Percentiles rank a stretch among this genome's conserved stretches.
Conservation (phyloP, 2,797 vertebrate genomes). For the Bradypus variegatus region DNA sequence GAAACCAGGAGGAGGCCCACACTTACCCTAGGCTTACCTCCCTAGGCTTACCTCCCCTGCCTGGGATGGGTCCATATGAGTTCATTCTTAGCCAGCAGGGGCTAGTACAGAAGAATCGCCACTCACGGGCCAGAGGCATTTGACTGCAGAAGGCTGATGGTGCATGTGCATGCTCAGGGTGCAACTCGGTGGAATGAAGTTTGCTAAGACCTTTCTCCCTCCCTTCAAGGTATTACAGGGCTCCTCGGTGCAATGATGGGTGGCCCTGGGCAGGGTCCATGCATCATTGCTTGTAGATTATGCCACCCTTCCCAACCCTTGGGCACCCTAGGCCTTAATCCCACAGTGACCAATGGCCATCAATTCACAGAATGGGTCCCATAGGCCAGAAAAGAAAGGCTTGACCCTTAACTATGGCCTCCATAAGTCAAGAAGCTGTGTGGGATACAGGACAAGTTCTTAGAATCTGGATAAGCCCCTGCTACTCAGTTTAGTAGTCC, state of each 20-base stretch:
- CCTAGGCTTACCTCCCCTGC: neutral
- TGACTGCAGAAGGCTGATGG: constrained; percentile 39
- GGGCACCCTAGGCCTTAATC: neutral
- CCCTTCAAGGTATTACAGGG: constrained; percentile 59
- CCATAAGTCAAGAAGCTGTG: neutral
- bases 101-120: constrained; percentile 48
- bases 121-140: neutral
- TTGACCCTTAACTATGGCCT: neutral
- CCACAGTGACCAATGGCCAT: neutral
- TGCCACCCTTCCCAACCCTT: constrained; percentile 46
- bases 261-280: neutral
- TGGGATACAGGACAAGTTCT: neutral
- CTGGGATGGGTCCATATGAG: neutral
- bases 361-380: neutral
- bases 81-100: constrained; percentile 11
- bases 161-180: constrained; percentile 35
- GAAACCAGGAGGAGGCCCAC: neutral
- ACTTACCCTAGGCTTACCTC: neutral
- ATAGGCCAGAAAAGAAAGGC: neutral
- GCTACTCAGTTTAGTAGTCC: neutral
- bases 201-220: constrained; percentile 45
- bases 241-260: constrained; percentile 67
- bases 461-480: neutral
- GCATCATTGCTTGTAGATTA: constrained; percentile 73
- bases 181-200: constrained; percentile 30